Percentiles rank a stretch among this genome's conserved stretches.
These are phyloP conservation scores for Alca torda DNA, from an alignment of 2,797 vertebrate genomes.

Conservation along the genomic window DNA sequence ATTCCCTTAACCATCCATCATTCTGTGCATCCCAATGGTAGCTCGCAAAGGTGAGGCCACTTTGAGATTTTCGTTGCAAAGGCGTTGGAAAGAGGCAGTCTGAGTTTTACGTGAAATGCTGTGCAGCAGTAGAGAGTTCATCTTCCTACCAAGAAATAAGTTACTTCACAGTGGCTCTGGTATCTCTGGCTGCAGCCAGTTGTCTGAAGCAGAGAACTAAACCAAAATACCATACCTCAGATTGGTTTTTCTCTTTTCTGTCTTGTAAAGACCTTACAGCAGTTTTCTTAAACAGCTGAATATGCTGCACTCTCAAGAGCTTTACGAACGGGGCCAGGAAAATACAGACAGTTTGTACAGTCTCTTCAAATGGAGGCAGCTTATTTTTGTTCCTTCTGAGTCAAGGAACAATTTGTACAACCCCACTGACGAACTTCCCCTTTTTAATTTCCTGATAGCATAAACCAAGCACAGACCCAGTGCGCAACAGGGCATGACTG, in stretches of 20 bases:
- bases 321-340: not conserved
- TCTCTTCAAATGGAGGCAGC: not conserved
- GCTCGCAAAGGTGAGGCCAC: not conserved
- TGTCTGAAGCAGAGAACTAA: conserved; percentile 8
- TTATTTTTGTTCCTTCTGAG: not conserved
- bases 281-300: conserved; percentile 16
- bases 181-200: conserved; percentile 8
- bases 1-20: not conserved
- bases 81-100: not conserved
- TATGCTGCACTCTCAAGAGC: not conserved
- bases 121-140: not conserved
- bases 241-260: not conserved
- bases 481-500: not conserved
- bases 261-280: not conserved
- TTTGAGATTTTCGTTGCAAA: not conserved
- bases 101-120: not conserved
- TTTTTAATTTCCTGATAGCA: not conserved
- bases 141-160: not conserved
- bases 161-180: not conserved
- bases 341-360: not conserved
- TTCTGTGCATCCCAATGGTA: not conserved
- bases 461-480: not conserved
- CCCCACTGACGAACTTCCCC: not conserved
- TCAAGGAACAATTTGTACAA: not conserved
- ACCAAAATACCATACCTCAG: not conserved